Base-by-base conservation (phyloP, 2,888 invertebrate species). In the Amblyteles armatorius region DNA sequence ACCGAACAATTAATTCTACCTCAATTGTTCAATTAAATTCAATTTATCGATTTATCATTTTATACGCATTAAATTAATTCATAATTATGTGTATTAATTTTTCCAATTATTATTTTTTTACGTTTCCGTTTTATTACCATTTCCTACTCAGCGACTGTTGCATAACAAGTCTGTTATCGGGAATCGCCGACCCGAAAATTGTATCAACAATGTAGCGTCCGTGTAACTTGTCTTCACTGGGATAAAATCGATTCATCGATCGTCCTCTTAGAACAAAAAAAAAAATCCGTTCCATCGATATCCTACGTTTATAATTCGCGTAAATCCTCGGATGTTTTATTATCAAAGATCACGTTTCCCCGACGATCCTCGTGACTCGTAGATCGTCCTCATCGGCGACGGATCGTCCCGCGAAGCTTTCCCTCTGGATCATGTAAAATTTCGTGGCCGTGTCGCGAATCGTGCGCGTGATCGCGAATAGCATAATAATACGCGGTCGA, bases 351-450 rank as follows among this genome's bases (percentile, higher is more conserved):
- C 78, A 63, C 79, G 71, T 57, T 48, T 69, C 60, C 69, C 57
- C 29, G 3, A 33, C 60, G 33, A 71, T 50, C 60, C 19, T 50
- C 60, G 63, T 71, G 33, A 33, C 19, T 71, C 60, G 44, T 69
- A 13, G 57, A 69, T 82, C 71, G 13, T 68, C 22, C n/a, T 44
- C 69, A 76, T 65, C 69, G 82, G 29, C 52, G 48, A 60, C 29
- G 26, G 26, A 29, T 60, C 60, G 60, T 60, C 29, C 29, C 29
- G 55, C 26, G 57, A 33, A 33, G 3, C 63, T 29, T n/a, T n/a
- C 63, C 33, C 33, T 29, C 29, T 67, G 74, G 78, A 86, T 84
- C 82, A 78, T 79, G 60, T 57, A 22, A 48, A 48, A 81, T 52
- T 81, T 44, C 55, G 71, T 68, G 36, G 44, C 13, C 22, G 44